Evolutionary conservation across 1,140 invertebrate genomes (phyloP), one percentile per base, ranked within the genome.

Genomic region (Rhopalosiphum maidis): DNA sequence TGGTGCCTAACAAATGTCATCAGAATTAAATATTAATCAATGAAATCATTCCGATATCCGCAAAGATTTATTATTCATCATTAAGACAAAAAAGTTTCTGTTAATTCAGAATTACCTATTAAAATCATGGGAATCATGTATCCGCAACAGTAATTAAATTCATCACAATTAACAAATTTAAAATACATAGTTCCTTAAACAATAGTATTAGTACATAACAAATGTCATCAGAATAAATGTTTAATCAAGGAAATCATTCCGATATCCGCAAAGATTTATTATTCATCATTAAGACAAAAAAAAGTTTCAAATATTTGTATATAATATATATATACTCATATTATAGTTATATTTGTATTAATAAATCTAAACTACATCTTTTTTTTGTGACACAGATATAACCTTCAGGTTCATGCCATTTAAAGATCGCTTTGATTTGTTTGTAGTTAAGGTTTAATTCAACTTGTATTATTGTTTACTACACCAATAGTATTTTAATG

Each of bases 251-350:
- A 83, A 37, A 92, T 92, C 90, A 92, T 92, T 48, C 90, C 90
- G 90, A 92, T 92, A 92, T 92, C 90, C 90, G 90, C 90, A 92
- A 92, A 92, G 68, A 92, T 43, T 41, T 48, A 83, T 48, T 83
- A 83, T 82, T 92, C 90, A 92, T 92, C 90, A 92, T 83, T 90
- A 18, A 15, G 37, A 87, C 21, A 89, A 55, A 55, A 9, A 41
- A 37, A 41, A 25, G 2, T 89, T 15, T 51, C 0, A 1, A 25
- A 35, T 25, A 37, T 37, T 37, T 37, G 1, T 37, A 1, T 37
- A 1, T 37, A 37, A 37, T 37, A 37, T 37, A 37, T 37, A 37
- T 37, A 37, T 37, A 1, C 1, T 37, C 37, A 37, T 37, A 37
- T 37, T 37, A 37, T 37, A 37, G 37, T 37, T 37, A 37, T 37